Conservation (phyloP, 2,888 invertebrate species). For the Lepidonotus clava region DNA sequence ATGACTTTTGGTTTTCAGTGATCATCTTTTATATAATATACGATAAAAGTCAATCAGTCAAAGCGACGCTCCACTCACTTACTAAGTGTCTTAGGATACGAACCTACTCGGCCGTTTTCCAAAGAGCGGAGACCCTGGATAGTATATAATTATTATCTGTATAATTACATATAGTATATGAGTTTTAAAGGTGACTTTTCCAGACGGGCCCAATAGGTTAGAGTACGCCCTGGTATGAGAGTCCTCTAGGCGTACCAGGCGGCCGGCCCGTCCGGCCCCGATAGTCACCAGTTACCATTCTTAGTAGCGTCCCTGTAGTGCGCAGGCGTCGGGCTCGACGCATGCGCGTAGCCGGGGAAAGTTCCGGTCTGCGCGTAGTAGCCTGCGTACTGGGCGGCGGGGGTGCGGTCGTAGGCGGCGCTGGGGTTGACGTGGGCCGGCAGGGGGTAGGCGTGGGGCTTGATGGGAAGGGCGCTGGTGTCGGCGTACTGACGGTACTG, state of each 20-base stretch:
- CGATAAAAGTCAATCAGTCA: slow-evolving; percentile 38
- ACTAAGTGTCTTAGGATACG: too few relatives aligned
- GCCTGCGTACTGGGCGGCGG: slow-evolving; percentile 54
- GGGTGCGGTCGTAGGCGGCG: slow-evolving; percentile 31
- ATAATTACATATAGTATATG: too few relatives aligned
- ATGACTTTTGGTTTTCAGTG: slow-evolving; percentile 43
- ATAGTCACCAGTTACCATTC: slow-evolving; percentile 57
- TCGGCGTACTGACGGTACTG: slow-evolving; percentile 55
- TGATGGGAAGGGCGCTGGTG: slow-evolving; percentile 62
- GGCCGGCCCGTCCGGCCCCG: neutral
- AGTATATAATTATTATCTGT: too few relatives aligned
- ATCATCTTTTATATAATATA: too few relatives aligned
- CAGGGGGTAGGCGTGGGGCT: slow-evolving; percentile 66
- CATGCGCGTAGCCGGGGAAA: slow-evolving; percentile 57
- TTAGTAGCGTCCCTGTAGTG: slow-evolving; percentile 62
- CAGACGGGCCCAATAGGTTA: too few relatives aligned
- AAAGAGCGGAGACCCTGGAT: too few relatives aligned
- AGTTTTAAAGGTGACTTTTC: too few relatives aligned
- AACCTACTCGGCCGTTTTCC: too few relatives aligned
- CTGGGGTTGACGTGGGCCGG: slow-evolving; percentile 60
- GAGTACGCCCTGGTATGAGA: too few relatives aligned
- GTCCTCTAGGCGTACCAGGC: slow-evolving; percentile 50
- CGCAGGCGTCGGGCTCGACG: slow-evolving; percentile 57
- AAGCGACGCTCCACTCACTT: neutral
- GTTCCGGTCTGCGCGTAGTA: slow-evolving; percentile 54